Conservation (phyloP, 2,888 invertebrate genomes). For the Stenoptilia bipunctidactyla region DNA sequence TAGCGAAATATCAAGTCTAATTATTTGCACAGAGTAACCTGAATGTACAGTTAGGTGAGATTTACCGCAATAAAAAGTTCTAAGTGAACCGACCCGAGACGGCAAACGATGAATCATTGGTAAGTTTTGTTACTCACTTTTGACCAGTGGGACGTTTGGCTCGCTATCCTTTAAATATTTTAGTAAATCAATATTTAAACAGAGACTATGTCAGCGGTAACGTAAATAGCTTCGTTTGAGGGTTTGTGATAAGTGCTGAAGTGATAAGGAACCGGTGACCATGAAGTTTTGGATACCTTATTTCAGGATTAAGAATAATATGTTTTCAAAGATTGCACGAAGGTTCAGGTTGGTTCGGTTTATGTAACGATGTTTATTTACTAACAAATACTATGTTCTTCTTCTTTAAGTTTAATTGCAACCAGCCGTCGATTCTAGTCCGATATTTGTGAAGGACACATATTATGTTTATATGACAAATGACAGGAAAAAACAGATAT, state of each 20-base stretch:
- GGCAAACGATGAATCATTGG: conserved; percentile 46
- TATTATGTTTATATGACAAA: too few species aligned
- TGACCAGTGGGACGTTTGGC: conserved; percentile 29
- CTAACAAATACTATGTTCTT: too few species aligned
- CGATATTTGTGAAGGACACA: too few species aligned
- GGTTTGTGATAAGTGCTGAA: background rate
- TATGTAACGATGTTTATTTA: background rate
- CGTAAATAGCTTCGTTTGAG: background rate
- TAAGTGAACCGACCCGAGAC: conserved; percentile 43
- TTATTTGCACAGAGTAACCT: too few species aligned
- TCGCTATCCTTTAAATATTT: conserved; percentile 43
- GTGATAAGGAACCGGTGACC: conserved; percentile 13
- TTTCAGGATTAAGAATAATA: conserved; percentile 21
- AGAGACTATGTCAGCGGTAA: conserved; percentile 15
- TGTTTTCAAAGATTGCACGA: conserved; percentile 29
- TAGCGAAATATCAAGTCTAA: too few species aligned
- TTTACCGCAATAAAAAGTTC: conserved; percentile 56
- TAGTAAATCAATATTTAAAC: conserved; percentile 44
- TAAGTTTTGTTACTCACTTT: conserved; percentile 36
- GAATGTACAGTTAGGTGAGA: conserved; percentile 39
- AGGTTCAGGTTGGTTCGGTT: conserved; percentile 27
- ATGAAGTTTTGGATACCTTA: conserved; percentile 36
- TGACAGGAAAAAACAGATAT: too few species aligned
- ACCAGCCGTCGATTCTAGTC: too few species aligned
- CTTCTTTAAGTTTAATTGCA: too few species aligned